Percentiles rank a stretch among this genome's conserved stretches.
These are phyloP conservation scores for Triplophysa bombifrons DNA, from an alignment of 2,797 vertebrate genomes.

Conservation along the genomic window DNA sequence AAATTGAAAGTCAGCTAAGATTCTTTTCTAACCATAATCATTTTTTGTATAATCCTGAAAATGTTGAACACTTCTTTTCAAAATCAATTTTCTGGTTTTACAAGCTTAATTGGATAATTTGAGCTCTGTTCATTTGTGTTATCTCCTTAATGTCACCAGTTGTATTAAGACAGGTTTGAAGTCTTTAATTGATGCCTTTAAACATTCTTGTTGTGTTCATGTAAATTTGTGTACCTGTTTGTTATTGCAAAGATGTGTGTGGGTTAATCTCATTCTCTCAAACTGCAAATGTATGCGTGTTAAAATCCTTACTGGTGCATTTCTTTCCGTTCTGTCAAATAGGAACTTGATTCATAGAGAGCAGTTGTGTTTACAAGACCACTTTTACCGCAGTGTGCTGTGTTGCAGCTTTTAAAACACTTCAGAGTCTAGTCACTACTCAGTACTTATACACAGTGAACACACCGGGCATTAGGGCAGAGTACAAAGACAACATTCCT, in stretches of 20 bases:
- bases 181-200: slow-evolving; percentile 22
- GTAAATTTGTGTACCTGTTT: slow-evolving; percentile 16
- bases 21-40: not conserved
- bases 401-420: slow-evolving; percentile 38
- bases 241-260: slow-evolving; percentile 24
- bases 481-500: slow-evolving; percentile 35
- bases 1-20: no score
- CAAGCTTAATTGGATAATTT: slow-evolving; percentile 34
- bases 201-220: slow-evolving; percentile 5
- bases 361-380: slow-evolving; percentile 42
- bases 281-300: slow-evolving; percentile 14
- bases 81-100: not conserved
- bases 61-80: slow-evolving; percentile 10
- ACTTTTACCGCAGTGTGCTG: slow-evolving; percentile 44
- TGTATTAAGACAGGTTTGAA: slow-evolving; percentile 9
- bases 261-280: slow-evolving; percentile 7
- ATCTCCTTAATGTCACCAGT: slow-evolving; percentile 15
- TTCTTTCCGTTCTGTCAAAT: slow-evolving; percentile 1
- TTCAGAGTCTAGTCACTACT: slow-evolving; percentile 33
- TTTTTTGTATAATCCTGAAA: slow-evolving; percentile 2
- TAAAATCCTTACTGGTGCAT: slow-evolving; percentile 8
- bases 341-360: slow-evolving; percentile 19
- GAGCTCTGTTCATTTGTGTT: slow-evolving; percentile 21
- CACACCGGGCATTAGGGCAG: slow-evolving; percentile 23
- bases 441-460: slow-evolving; percentile 17